Evolutionary conservation across 2,797 vertebrate genomes (phyloP).

Genomic region (Mallotus villosus): DNA sequence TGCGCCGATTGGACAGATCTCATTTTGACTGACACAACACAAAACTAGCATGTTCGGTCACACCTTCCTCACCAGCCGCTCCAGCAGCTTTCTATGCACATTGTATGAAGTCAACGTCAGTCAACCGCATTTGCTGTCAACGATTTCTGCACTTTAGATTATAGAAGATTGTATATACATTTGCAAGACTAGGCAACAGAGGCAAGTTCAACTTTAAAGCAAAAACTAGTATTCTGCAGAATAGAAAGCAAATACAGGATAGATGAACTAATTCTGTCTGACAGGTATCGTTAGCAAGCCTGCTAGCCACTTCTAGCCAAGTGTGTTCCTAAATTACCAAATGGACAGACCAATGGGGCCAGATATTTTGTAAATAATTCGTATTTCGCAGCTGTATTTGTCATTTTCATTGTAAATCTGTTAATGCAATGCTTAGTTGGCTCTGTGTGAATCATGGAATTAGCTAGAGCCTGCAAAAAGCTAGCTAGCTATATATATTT

Average conservation of each 20-base stretch:
- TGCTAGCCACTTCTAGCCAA: slow-evolving; percentile 50
- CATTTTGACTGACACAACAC: slow-evolving; percentile 26
- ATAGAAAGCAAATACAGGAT: slow-evolving; percentile 38
- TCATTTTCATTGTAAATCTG: neutral
- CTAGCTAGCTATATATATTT: neutral
- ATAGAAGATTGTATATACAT: slow-evolving; percentile 4
- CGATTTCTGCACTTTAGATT: slow-evolving; percentile 23
- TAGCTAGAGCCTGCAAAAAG: neutral
- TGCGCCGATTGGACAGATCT: slow-evolving; percentile 12
- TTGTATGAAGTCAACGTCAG: slow-evolving; percentile 69
- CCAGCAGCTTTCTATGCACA: slow-evolving; percentile 36
- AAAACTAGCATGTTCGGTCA: slow-evolving; percentile 41
- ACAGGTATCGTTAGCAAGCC: slow-evolving; percentile 48
- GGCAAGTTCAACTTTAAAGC: slow-evolving; percentile 54
- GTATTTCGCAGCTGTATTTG: slow-evolving; percentile 11
- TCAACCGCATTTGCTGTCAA: slow-evolving; percentile 33
- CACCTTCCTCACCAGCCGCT: slow-evolving; percentile 36
- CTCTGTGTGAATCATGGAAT: neutral
- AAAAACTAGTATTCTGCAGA: slow-evolving; percentile 39
- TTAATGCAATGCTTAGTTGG: neutral
- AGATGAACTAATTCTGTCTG: slow-evolving; percentile 37
- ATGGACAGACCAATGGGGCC: neutral
- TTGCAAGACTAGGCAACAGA: slow-evolving; percentile 17
- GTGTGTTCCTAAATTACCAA: slow-evolving; percentile 37
- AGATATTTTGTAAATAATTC: neutral